phyloP scores from a whole-genome alignment of 2,888 invertebrate species.

The Candidula unifasciata region DNA sequence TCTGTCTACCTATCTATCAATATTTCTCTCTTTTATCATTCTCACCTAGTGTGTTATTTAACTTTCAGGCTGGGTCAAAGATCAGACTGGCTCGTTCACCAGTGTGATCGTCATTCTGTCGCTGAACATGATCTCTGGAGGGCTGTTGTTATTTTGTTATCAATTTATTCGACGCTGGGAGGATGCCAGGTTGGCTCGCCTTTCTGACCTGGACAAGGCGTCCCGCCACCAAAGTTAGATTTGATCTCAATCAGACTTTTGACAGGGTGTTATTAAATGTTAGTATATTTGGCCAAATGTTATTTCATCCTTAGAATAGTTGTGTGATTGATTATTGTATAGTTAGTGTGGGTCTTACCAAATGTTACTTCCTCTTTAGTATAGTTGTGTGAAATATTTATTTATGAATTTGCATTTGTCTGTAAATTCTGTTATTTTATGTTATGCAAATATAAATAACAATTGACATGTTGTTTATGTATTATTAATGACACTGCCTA shows the following conservation, averaged over 20 bases:
- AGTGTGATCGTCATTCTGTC: constrained; percentile 60
- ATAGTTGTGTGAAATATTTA: no score
- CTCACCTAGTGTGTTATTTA: background rate
- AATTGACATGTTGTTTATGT: no score
- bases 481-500: no score
- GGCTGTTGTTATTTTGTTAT: constrained; percentile 59
- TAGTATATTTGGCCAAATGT: background rate
- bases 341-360: no score
- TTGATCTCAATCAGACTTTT: background rate
- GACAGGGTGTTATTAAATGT: background rate
- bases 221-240: background rate
- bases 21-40: background rate
- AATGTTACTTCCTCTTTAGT: no score
- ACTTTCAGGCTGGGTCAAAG: constrained; percentile 61
- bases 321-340: no score
- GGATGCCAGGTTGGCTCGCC: constrained; percentile 37
- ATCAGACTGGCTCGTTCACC: constrained; percentile 56
- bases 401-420: no score
- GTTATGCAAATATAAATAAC: no score
- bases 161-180: constrained; percentile 59
- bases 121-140: constrained; percentile 55
- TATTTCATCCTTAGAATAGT: background rate
- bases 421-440: no score
- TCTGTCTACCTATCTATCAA: no score
- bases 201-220: constrained; percentile 6